Evolutionary conservation across 2,888 invertebrate species (phyloP), one percentile per base, ranked within the genome.

Genomic region (Rhaphigaster nebulosa): DNA sequence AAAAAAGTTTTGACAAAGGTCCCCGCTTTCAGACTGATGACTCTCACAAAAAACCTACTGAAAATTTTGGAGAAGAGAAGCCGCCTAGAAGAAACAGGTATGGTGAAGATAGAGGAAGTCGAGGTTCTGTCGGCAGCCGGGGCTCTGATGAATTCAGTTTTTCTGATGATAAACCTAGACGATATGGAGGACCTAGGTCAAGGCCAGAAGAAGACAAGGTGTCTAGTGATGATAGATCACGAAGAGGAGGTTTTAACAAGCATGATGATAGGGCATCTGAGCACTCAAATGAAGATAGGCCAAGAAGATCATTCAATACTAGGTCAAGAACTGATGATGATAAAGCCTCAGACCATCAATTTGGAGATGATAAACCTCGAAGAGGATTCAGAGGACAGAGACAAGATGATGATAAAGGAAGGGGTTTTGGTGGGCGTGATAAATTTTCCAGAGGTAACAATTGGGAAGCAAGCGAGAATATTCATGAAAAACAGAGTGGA

Each of bases 221-320:
- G n/a, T 3, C 45, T 26, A 65, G 76, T 45, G 92, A 90, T 12
- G 91, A 90, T 41, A 89, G 89, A 80, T 80, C 91, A 80, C 88
- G 91, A 90, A 92, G 91, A 87, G 92, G 91, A 5, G 88, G 92
- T 91, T 92, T 90, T 54, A 90, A 90, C 54, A 87, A 90, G 38
- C 92, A 92, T 26, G 92, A 92, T 26, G 91, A 91, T 15, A 91
- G 90, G 23, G 54, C 29, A n/a, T 41, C 84, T n/a, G 84, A 84
- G n/a, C 84, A 45, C 45, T 41, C 45, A 1, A 91, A 88, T 90
- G 92, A 70, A n/a, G 80, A 87, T 84, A 84, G 54, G 52, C 56
- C 84, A n/a, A 90, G 54, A 23, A 56, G 60, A 23, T 29, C 45
- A 0, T 88, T 60, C 54, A 60, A 88, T 34, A 41, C 54, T 23